These are phyloP conservation scores for Cerastis rubricosa DNA, from an alignment of 2,888 invertebrate species.

Conservation along the genomic window DNA sequence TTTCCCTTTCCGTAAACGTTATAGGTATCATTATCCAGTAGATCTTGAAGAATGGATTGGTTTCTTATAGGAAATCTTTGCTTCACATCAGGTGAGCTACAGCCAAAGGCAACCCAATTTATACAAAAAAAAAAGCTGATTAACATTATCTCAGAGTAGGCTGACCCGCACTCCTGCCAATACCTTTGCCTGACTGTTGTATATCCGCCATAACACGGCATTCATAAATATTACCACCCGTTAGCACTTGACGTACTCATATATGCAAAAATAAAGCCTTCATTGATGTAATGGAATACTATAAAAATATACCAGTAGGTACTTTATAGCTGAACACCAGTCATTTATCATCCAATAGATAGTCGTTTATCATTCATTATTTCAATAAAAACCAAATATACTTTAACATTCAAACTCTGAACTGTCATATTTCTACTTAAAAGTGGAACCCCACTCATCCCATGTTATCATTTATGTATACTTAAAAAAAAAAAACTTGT, in stretches of 20 bases:
- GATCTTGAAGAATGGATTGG: too few species aligned
- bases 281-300: background rate
- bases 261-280: background rate
- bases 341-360: background rate
- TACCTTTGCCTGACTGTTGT: background rate
- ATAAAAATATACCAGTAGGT: background rate
- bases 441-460: too few species aligned
- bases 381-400: background rate
- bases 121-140: too few species aligned
- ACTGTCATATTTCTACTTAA: constrained; percentile 21
- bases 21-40: too few species aligned
- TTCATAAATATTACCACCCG: background rate
- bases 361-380: too few species aligned
- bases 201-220: background rate
- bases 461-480: too few species aligned
- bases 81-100: too few species aligned
- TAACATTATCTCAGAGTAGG: background rate
- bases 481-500: too few species aligned
- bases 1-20: too few species aligned
- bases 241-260: background rate
- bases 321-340: background rate
- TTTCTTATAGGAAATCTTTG: too few species aligned
- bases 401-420: background rate
- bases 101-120: too few species aligned
- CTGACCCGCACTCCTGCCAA: background rate